Conservation (phyloP, 1,140 invertebrate genomes). For the Heliconius hermathena region DNA sequence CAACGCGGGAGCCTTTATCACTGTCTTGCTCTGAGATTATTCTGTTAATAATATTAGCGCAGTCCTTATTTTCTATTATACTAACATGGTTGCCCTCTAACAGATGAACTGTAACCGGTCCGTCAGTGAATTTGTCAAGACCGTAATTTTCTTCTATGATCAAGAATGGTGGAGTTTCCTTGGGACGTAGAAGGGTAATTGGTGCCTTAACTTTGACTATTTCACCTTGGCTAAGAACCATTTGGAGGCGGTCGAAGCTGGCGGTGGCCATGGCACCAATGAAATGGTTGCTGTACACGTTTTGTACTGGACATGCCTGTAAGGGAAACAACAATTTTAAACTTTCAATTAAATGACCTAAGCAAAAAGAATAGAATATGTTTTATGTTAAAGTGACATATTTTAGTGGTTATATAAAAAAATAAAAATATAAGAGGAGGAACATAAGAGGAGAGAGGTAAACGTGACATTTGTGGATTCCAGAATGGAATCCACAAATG, state of each 20-base stretch:
- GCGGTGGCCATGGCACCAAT: constrained; percentile 71
- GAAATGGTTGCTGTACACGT: constrained; percentile 79
- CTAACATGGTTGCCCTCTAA: constrained; percentile 88
- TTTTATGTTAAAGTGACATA: too few species aligned
- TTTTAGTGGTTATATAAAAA: too few species aligned
- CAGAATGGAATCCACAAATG: too few species aligned
- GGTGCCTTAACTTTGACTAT: constrained; percentile 81
- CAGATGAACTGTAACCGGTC: constrained; percentile 81
- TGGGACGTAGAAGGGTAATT: constrained; percentile 85
- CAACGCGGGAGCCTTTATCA: constrained; percentile 48
- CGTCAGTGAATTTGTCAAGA: constrained; percentile 80
- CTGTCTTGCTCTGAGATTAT: constrained; percentile 48
- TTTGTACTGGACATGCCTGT: constrained; percentile 54
- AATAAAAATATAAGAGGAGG: too few species aligned
- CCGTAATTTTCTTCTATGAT: constrained; percentile 85
- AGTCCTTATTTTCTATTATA: constrained; percentile 85
- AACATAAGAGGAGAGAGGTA: too few species aligned
- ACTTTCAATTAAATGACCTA: neutral
- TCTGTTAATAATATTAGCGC: constrained; percentile 84
- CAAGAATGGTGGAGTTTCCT: constrained; percentile 73
- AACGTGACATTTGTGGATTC: too few species aligned
- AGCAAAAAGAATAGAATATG: too few species aligned
- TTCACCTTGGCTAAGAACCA: constrained; percentile 73
- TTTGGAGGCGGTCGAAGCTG: constrained; percentile 83
- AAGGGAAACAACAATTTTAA: neutral